Evolutionary conservation across 2,113 vertebrate genomes (phyloP).

Genomic region (Callithrix jacchus): DNA sequence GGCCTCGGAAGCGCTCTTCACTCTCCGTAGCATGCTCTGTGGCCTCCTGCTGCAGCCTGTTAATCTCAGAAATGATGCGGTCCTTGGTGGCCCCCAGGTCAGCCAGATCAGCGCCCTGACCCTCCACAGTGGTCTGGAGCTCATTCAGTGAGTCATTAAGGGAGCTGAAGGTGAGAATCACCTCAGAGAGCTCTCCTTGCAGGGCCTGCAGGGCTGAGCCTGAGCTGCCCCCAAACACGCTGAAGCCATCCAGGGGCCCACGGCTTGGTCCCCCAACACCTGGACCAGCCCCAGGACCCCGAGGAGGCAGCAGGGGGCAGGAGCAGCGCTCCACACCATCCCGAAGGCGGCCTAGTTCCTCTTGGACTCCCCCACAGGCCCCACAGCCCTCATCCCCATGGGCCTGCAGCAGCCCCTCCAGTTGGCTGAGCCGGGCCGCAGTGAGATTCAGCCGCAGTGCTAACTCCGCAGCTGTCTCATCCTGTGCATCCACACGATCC

Average conservation of each 20-base stretch:
- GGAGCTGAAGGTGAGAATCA: conserved; percentile 86
- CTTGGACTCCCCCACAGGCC: conserved; percentile 87
- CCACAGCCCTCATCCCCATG: conserved; percentile 83
- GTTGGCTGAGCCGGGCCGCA: conserved; percentile 72
- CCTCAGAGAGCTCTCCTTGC: conserved; percentile 86
- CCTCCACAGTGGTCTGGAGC: conserved; percentile 87
- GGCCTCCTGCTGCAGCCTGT: conserved; percentile 86
- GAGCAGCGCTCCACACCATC: conserved; percentile 88
- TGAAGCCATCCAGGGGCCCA: conserved; percentile 87
- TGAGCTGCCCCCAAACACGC: conserved; percentile 82
- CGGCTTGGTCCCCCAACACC: conserved; percentile 68
- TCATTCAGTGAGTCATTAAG: conserved; percentile 89
- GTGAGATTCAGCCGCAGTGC: conserved; percentile 84
- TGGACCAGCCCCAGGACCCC: conserved; percentile 69
- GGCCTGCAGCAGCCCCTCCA: conserved; percentile 83
- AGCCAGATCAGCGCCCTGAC: conserved; percentile 85
- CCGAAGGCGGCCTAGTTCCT: conserved; percentile 87
- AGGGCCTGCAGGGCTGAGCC: conserved; percentile 87
- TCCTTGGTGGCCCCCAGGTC: conserved; percentile 86
- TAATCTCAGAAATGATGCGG: conserved; percentile 88
- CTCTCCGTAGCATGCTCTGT: conserved; percentile 84
- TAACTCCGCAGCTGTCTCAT: conserved; percentile 81
- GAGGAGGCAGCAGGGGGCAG: conserved; percentile 71
- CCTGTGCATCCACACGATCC: conserved; percentile 75
- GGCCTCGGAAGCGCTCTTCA: conserved; percentile 81